A percentile compares a stretch with the other conserved stretches of the same genome.
These are phyloP conservation scores for Buathra laborator DNA, from an alignment of 2,888 invertebrate species.

Conservation along the genomic window DNA sequence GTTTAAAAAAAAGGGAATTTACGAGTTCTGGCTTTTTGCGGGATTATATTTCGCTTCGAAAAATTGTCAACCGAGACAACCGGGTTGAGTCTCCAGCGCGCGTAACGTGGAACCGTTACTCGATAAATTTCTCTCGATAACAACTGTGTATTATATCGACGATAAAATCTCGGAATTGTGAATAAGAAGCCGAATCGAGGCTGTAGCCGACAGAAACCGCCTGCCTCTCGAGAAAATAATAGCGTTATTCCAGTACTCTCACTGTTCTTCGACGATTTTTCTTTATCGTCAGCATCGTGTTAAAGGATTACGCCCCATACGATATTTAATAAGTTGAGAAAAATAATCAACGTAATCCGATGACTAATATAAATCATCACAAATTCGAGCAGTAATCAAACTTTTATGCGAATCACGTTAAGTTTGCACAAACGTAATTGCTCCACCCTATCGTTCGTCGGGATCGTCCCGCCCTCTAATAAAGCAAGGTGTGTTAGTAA, in stretches of 20 bases:
- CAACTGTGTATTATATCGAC: constrained; percentile 2
- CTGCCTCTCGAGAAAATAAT: neutral
- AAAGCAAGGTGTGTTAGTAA: constrained; percentile 2
- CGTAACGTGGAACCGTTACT: constrained; percentile 7
- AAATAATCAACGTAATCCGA: neutral
- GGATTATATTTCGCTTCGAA: constrained; percentile 23
- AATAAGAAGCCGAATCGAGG: neutral
- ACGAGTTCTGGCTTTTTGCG: constrained; percentile 7
- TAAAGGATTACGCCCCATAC: neutral
- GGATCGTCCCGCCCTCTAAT: neutral
- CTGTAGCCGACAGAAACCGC: neutral
- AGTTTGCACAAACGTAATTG: constrained; percentile 8
- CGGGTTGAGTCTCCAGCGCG: neutral
- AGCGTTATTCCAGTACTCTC: neutral
- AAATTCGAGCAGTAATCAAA: neutral
- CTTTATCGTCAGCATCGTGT: neutral
- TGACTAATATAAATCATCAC: neutral
- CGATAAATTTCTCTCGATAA: constrained; percentile 4
- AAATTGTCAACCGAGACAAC: neutral
- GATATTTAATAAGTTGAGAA: neutral
- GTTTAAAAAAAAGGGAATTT: constrained; percentile 8
- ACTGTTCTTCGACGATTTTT: neutral
- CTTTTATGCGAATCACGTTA: neutral
- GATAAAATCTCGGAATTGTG: constrained; percentile 28
- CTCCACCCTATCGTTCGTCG: neutral